A percentile compares a stretch with the other conserved stretches of the same genome.
phyloP scores from a whole-genome alignment of 35 echinoderm and acorn worm species.

The Apostichopus parvimensis region DNA sequence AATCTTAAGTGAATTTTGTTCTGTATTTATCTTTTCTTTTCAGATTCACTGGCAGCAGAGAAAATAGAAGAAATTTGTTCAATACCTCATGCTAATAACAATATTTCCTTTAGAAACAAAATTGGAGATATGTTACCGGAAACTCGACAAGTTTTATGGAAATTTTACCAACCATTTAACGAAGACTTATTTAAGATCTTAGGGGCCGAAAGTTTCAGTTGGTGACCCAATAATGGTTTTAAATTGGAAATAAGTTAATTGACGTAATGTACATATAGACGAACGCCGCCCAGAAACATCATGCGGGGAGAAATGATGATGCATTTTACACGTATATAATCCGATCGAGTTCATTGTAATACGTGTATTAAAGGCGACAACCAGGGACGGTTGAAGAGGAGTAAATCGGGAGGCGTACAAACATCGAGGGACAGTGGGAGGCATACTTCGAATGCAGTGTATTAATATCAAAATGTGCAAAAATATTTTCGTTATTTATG shows the following conservation, averaged over 20 bases:
- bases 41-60: not conserved
- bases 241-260: not conserved
- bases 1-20: too few species aligned
- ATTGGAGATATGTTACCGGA: conserved; percentile 18
- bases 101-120: not conserved
- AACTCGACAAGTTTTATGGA: not conserved
- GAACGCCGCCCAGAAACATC: too few species aligned
- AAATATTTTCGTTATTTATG: too few species aligned
- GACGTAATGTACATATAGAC: not conserved
- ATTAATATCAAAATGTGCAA: too few species aligned
- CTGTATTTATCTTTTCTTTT: conserved; percentile 1
- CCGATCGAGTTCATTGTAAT: too few species aligned
- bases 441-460: too few species aligned
- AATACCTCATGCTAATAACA: not conserved
- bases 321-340: too few species aligned
- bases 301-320: too few species aligned
- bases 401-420: too few species aligned
- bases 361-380: too few species aligned
- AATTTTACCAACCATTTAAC: conserved; percentile 6
- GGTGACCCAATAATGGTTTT: not conserved
- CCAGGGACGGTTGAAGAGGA: too few species aligned
- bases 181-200: not conserved
- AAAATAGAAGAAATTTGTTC: not conserved
- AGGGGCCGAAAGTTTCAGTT: not conserved
- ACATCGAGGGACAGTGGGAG: too few species aligned